Evolutionary conservation across 1,140 invertebrate species (phyloP).

Genomic region (Neodiprion pinetum): DNA sequence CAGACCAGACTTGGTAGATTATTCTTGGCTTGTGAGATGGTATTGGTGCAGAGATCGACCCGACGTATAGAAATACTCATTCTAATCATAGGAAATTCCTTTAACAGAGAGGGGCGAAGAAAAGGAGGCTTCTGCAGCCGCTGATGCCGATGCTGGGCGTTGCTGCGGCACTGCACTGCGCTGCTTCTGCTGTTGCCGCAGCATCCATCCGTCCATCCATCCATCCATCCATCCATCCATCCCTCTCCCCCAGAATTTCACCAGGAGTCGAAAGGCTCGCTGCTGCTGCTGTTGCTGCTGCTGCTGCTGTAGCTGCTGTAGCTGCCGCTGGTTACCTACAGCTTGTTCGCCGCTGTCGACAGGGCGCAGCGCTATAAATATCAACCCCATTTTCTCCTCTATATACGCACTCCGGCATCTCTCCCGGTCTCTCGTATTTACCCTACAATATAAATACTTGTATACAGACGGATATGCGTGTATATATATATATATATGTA

Average conservation of each 20-base stretch:
- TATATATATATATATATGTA: no score
- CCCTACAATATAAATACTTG: not conserved
- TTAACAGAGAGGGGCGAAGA: conserved; percentile 36
- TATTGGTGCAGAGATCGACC: conserved; percentile 35
- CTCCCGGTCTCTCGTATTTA: not conserved
- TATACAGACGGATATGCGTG: not conserved
- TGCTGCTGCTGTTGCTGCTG: no score
- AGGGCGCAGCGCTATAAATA: conserved; percentile 42
- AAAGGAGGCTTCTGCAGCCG: conserved; percentile 22
- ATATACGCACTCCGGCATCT: not conserved
- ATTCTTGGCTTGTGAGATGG: conserved; percentile 39
- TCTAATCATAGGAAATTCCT: conserved; percentile 57
- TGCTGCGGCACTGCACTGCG: not conserved
- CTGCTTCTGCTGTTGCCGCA: not conserved
- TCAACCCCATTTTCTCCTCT: conserved; percentile 32
- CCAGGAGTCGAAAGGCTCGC: conserved; percentile 30
- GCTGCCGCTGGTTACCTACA: no score
- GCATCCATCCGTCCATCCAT: conserved; percentile 13
- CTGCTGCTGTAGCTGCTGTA: no score
- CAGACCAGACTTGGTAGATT: conserved; percentile 33
- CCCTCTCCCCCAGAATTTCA: conserved; percentile 36
- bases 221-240: no score
- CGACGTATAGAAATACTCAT: conserved; percentile 52
- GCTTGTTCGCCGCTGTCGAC: conserved; percentile 24
- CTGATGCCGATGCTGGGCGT: not conserved